A percentile compares a stretch with the other conserved stretches of the same genome.
Evolutionary conservation across 2,113 vertebrate species (phyloP).

Genomic region (Gavia stellata): DNA sequence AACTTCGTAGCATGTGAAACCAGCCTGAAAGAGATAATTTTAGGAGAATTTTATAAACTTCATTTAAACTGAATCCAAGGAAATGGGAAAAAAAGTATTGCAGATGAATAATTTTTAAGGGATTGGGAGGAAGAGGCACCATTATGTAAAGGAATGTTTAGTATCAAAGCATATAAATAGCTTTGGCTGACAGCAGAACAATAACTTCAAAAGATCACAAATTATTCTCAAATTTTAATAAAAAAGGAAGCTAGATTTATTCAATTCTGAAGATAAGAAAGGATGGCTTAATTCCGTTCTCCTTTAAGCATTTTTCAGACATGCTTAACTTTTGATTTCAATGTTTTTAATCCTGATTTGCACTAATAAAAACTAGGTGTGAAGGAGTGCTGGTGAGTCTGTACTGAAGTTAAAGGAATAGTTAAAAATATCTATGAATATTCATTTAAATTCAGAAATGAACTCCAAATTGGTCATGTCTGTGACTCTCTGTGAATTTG

Average conservation of each 20-base stretch:
- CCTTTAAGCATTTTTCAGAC: constrained; percentile 13
- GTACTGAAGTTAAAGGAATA: constrained; percentile 14
- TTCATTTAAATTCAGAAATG: constrained; percentile 38
- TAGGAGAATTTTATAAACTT: not conserved
- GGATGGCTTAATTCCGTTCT: not conserved
- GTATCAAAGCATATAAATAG: constrained; percentile 45
- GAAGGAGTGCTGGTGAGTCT: constrained; percentile 20
- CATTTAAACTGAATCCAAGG: not conserved
- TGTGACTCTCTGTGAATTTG: constrained; percentile 12
- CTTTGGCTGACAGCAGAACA: constrained; percentile 46
- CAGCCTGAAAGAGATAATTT: not conserved
- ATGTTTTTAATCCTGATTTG: not conserved
- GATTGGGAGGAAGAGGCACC: not conserved
- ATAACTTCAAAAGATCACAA: constrained; percentile 41
- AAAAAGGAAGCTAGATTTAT: constrained; percentile 25
- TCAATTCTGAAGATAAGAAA: constrained; percentile 44
- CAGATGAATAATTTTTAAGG: constrained; percentile 6
- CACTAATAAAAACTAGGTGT: constrained; percentile 52
- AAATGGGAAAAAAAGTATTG: not conserved
- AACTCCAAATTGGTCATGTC: constrained; percentile 43
- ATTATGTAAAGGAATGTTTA: constrained; percentile 49
- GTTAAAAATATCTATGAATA: constrained; percentile 40
- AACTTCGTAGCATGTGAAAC: not conserved
- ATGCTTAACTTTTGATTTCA: not conserved
- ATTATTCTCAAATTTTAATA: constrained; percentile 41